Evolutionary conservation across 2,797 vertebrate species (phyloP).

Genomic region (Lepilemur septentrionalis): DNA sequence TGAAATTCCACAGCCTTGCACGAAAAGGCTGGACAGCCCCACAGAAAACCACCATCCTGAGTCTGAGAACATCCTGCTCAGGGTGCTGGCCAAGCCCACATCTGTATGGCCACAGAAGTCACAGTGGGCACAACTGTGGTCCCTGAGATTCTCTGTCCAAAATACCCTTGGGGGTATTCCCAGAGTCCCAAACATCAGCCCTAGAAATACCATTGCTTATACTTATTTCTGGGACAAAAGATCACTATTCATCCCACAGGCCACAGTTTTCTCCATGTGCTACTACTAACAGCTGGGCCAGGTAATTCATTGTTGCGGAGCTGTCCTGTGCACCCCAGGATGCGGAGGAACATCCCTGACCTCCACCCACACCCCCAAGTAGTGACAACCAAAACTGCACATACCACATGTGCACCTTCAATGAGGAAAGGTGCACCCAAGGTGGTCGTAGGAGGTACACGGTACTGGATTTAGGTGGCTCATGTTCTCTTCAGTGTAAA

Average conservation of each 20-base stretch:
- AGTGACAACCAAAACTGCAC: not conserved
- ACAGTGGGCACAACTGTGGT: accelerated
- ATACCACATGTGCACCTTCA: not conserved
- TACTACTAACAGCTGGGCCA: not conserved
- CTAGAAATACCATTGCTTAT: not conserved
- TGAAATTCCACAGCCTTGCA: not conserved
- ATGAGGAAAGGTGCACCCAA: accelerated
- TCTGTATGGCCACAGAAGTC: not conserved
- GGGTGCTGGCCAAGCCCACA: not conserved
- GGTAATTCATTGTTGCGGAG: not conserved
- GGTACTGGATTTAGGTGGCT: not conserved
- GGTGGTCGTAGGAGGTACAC: accelerated
- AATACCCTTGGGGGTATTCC: not conserved
- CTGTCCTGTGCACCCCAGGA: not conserved
- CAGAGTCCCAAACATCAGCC: not conserved
- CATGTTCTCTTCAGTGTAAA: not conserved
- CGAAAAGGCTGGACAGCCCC: too few species aligned
- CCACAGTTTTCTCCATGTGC: not conserved
- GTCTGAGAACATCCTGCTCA: not conserved
- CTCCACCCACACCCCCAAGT: not conserved
- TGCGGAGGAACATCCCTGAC: accelerated
- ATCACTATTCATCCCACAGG: accelerated
- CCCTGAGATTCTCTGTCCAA: not conserved
- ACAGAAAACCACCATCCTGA: not conserved
- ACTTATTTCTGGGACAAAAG: not conserved